A percentile compares a stretch with the other conserved stretches of the same genome.
Conservation (phyloP, 2,888 invertebrate genomes). For the Torymus auratus region DNA sequence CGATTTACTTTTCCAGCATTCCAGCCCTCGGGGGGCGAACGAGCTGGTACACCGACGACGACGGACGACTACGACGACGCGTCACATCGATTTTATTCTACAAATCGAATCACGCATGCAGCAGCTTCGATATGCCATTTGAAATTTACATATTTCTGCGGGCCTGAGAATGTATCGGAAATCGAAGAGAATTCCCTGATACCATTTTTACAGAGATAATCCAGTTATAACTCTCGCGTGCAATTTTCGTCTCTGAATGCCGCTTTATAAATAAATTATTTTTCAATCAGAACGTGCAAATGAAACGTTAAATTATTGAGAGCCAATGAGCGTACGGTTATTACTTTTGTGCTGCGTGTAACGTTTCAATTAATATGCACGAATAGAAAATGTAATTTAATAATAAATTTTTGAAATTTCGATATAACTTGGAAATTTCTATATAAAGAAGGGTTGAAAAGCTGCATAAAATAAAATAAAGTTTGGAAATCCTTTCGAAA, state of each 20-base stretch:
- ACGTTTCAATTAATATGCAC: too few relatives aligned
- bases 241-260: slow-evolving; percentile 23
- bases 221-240: slow-evolving; percentile 5
- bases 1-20: slow-evolving; percentile 51
- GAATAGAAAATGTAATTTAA: too few relatives aligned
- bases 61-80: neutral
- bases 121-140: slow-evolving; percentile 52
- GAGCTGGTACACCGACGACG: neutral
- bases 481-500: too few relatives aligned
- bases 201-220: slow-evolving; percentile 35
- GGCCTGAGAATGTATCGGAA: slow-evolving; percentile 22
- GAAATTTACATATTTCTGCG: slow-evolving; percentile 52
- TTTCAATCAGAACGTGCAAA: neutral
- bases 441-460: too few relatives aligned
- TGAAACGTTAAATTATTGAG: too few relatives aligned
- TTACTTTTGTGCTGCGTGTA: too few relatives aligned
- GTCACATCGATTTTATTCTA: slow-evolving; percentile 49
- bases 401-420: too few relatives aligned
- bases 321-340: too few relatives aligned
- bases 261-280: slow-evolving; percentile 10
- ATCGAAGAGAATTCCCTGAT: slow-evolving; percentile 31
- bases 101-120: slow-evolving; percentile 48
- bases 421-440: too few relatives aligned
- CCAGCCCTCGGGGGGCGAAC: slow-evolving; percentile 34
- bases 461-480: too few relatives aligned